These are phyloP conservation scores for Marisa cornuarietis DNA, from an alignment of 1,140 invertebrate genomes.

Conservation along the genomic window DNA sequence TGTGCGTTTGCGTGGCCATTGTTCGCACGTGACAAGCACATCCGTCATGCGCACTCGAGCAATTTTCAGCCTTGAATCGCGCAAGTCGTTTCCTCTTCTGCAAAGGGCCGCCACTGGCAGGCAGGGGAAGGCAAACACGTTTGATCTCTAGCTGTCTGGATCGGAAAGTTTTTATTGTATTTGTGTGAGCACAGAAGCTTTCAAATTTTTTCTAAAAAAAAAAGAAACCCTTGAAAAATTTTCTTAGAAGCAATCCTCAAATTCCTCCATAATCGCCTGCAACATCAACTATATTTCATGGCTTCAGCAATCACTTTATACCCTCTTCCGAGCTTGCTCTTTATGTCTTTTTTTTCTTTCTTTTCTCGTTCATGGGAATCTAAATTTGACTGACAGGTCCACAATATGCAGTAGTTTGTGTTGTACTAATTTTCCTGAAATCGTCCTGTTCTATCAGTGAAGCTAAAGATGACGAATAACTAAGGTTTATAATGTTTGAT, in stretches of 20 bases:
- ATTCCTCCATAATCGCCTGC: background rate
- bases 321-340: too few relatives aligned
- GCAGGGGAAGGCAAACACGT: background rate
- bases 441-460: too few relatives aligned
- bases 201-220: background rate
- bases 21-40: conserved; percentile 18
- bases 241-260: background rate
- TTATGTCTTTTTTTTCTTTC: too few relatives aligned
- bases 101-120: background rate
- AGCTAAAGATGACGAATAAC: too few relatives aligned
- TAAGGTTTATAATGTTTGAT: too few relatives aligned
- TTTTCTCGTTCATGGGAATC: too few relatives aligned
- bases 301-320: too few relatives aligned
- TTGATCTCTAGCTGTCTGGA: background rate
- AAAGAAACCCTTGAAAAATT: background rate
- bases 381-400: too few relatives aligned
- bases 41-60: conserved; percentile 17
- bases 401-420: too few relatives aligned
- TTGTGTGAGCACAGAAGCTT: background rate
- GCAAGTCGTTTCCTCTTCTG: conserved; percentile 2
- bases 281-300: too few relatives aligned
- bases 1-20: conserved; percentile 7
- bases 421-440: too few relatives aligned
- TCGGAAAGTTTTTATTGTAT: background rate
- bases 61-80: conserved; percentile 7